Evolutionary conservation across 2,888 invertebrate species (phyloP).

Genomic region (Leptinotarsa peninsularis): DNA sequence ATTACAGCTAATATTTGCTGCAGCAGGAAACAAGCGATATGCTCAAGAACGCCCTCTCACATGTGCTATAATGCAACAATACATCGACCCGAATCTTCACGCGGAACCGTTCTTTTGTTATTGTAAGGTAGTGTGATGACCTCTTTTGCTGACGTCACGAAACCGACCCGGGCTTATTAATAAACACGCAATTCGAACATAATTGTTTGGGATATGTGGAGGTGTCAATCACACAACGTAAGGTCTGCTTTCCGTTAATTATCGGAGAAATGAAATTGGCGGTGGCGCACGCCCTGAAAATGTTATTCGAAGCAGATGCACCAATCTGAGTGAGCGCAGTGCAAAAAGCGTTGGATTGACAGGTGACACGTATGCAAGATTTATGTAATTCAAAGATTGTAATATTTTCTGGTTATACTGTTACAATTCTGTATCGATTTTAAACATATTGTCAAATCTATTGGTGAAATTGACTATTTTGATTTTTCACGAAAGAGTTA

Average conservation of each 20-base stretch:
- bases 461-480: too few relatives aligned
- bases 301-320: slow-evolving; percentile 4
- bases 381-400: neutral
- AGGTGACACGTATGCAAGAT: neutral
- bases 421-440: too few relatives aligned
- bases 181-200: slow-evolving; percentile 34
- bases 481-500: too few relatives aligned
- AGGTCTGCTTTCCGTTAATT: slow-evolving; percentile 31
- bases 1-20: too few relatives aligned
- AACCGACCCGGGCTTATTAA: slow-evolving; percentile 29
- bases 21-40: too few relatives aligned
- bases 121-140: slow-evolving; percentile 20
- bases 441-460: too few relatives aligned
- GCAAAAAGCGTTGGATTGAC: neutral
- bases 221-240: slow-evolving; percentile 34
- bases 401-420: too few relatives aligned
- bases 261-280: slow-evolving; percentile 6
- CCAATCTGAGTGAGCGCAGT: neutral
- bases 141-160: slow-evolving; percentile 33
- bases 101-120: slow-evolving; percentile 19
- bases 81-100: neutral
- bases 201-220: slow-evolving; percentile 27
- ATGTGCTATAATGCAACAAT: neutral
- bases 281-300: neutral
- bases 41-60: neutral